These are phyloP conservation scores for Melanotaenia boesemani DNA, from an alignment of 2,797 vertebrate genomes.

Conservation along the genomic window DNA sequence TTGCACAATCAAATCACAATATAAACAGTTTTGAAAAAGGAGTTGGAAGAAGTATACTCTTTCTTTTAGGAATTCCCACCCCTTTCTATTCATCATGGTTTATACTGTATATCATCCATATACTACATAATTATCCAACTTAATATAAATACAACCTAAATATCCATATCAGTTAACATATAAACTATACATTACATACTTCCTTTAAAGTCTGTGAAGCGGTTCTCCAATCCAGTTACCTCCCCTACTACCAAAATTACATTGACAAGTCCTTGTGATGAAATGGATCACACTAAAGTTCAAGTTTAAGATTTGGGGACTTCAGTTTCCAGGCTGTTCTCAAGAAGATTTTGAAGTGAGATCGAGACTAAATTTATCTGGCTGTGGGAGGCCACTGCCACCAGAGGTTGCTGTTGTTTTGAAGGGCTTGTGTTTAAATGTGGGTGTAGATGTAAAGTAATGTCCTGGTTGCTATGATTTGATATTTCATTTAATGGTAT, in stretches of 20 bases:
- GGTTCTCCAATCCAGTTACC: neutral
- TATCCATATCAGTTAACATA: too few relatives aligned
- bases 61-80: too few relatives aligned
- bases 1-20: too few relatives aligned
- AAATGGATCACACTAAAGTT: neutral
- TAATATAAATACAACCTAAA: too few relatives aligned
- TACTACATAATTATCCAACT: too few relatives aligned
- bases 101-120: too few relatives aligned
- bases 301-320: neutral
- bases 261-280: neutral
- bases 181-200: neutral
- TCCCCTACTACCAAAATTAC: neutral
- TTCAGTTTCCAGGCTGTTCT: neutral
- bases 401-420: neutral
- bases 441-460: neutral
- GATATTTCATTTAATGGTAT: neutral
- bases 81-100: too few relatives aligned
- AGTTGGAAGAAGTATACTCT: too few relatives aligned
- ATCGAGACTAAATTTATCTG: neutral
- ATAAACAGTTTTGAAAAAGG: too few relatives aligned
- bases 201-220: constrained; percentile 6
- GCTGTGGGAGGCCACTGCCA: neutral
- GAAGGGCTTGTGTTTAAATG: neutral
- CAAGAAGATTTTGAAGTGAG: neutral
- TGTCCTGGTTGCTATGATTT: neutral